Conservation (phyloP, 2,113 vertebrate genomes). For the Carassius gibelio region DNA sequence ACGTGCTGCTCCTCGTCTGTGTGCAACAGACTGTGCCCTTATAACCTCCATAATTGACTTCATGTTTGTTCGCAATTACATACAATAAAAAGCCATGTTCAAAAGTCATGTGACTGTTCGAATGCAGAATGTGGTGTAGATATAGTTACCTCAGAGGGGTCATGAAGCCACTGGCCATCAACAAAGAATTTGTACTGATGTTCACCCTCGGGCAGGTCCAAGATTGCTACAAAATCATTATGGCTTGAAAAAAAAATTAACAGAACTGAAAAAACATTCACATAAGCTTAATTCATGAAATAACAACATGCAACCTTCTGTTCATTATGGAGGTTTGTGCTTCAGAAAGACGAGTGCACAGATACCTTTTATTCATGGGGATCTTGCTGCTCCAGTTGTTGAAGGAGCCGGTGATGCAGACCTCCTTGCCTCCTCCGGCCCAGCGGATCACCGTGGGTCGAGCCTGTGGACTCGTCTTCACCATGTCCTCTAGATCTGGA, state of each 20-base stretch:
- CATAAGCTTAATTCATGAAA: neutral
- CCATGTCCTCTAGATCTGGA: conserved; percentile 85
- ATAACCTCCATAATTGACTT: no score
- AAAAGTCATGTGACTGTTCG: neutral
- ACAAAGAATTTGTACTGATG: conserved; percentile 99
- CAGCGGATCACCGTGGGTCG: conserved; percentile 96
- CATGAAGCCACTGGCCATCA: conserved; percentile 97
- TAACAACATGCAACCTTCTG: neutral
- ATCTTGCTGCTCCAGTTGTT: conserved; percentile 96
- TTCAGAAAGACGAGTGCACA: neutral
- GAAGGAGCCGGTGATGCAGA: conserved; percentile 95
- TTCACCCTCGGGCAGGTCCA: conserved; percentile 95
- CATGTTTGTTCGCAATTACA: no score
- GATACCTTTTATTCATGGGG: conserved; percentile 94
- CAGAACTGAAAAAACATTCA: neutral
- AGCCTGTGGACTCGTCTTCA: conserved; percentile 86
- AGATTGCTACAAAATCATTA: conserved; percentile 96
- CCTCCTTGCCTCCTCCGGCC: conserved; percentile 93
- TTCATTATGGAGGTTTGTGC: neutral
- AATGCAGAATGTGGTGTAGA: neutral
- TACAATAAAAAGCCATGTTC: no score
- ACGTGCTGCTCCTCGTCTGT: no score
- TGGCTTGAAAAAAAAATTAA: conserved; percentile 75
- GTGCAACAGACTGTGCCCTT: no score
- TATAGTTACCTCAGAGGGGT: conserved; percentile 88